A percentile compares a stretch with the other conserved stretches of the same genome.
Conservation (phyloP, 2,888 invertebrate species). For the Drosophila pseudotakahashii region DNA sequence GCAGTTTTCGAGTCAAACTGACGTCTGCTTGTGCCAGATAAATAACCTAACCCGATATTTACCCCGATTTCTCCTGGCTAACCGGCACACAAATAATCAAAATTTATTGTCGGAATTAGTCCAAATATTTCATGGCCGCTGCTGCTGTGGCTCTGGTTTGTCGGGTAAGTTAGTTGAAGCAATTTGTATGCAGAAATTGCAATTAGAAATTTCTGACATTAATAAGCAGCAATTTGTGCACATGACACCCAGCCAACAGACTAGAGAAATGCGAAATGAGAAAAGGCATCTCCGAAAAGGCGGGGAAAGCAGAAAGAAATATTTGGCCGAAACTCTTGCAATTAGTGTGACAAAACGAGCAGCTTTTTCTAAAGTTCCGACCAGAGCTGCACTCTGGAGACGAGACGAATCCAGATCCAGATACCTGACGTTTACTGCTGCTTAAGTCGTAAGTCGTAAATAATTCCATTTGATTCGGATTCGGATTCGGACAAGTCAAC, state of each 20-base stretch:
- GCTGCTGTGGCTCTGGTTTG: constrained; percentile 6
- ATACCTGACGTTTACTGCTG: constrained; percentile 7
- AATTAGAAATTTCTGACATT: constrained; percentile 76
- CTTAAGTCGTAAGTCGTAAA: constrained; percentile 4
- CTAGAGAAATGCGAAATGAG: constrained; percentile 13
- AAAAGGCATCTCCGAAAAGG: neutral
- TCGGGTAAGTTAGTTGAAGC: constrained; percentile 25
- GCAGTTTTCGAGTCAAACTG: constrained; percentile 1
- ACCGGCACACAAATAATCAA: constrained; percentile 66
- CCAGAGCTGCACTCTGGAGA: neutral
- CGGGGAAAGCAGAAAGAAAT: constrained; percentile 3
- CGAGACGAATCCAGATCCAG: neutral
- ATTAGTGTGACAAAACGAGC: constrained; percentile 34
- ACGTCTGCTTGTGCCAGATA: neutral
- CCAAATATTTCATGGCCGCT: constrained; percentile 66
- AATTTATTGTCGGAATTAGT: constrained; percentile 75
- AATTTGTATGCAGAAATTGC: constrained; percentile 72
- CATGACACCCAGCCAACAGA: constrained; percentile 56
- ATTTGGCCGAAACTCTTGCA: constrained; percentile 40
- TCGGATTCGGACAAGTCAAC: constrained; percentile 4
- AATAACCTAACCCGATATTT: neutral
- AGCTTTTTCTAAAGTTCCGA: constrained; percentile 21
- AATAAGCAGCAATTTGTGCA: constrained; percentile 76
- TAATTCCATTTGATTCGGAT: constrained; percentile 12
- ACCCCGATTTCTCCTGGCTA: neutral